Percentiles rank a stretch among this genome's conserved stretches.
Conservation (phyloP, 1,140 invertebrate species). For the Grapholita molesta region DNA sequence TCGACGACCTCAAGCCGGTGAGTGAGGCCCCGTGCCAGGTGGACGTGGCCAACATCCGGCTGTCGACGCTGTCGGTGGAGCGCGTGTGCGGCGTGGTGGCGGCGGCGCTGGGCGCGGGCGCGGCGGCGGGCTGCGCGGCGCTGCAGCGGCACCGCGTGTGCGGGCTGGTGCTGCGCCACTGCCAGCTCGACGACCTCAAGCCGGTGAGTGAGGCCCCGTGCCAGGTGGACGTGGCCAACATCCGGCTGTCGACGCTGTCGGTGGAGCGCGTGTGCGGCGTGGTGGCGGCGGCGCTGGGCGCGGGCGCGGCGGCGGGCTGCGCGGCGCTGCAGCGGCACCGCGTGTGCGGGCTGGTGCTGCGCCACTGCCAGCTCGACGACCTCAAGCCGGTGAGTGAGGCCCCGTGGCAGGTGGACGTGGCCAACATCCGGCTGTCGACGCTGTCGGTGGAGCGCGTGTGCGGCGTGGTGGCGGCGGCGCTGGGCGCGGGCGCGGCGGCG, state of each 20-base stretch:
- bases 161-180: constrained; percentile 91
- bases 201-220: constrained; percentile 75
- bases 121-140: constrained; percentile 32
- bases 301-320: constrained; percentile 35
- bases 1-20: constrained; percentile 92
- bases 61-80: neutral
- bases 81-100: constrained; percentile 78
- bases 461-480: constrained; percentile 80
- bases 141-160: constrained; percentile 89
- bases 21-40: no score
- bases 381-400: constrained; percentile 85
- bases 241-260: constrained; percentile 82
- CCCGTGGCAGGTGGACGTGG: no score
- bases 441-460: neutral
- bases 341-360: constrained; percentile 90
- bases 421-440: neutral
- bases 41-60: no score
- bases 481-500: constrained; percentile 41
- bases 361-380: constrained; percentile 92
- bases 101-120: constrained; percentile 60
- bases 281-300: constrained; percentile 78
- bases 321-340: constrained; percentile 85
- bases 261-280: constrained; percentile 89
- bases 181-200: constrained; percentile 93
- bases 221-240: constrained; percentile 85